Percentiles rank a stretch among this genome's conserved stretches.
These are phyloP conservation scores for Coccyzus lansbergi DNA, from an alignment of 2,797 vertebrate species.

Conservation along the genomic window DNA sequence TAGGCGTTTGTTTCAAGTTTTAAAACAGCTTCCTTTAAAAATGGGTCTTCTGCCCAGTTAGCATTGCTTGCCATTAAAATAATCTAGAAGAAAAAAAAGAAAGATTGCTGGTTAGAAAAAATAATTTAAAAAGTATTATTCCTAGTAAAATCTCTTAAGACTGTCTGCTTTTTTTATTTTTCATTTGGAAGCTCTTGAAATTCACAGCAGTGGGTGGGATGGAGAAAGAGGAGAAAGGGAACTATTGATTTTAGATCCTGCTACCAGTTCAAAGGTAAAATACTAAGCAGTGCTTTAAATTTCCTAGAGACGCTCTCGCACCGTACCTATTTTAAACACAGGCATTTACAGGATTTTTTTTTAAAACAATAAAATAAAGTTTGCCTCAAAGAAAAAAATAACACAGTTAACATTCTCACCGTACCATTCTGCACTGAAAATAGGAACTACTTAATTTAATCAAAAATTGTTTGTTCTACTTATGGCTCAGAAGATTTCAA, in stretches of 20 bases:
- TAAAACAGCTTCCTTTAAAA: constrained; percentile 69
- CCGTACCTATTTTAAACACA: not conserved
- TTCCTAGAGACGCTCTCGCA: not conserved
- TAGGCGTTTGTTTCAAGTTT: constrained; percentile 66
- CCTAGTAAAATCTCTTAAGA: not conserved
- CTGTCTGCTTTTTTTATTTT: not conserved
- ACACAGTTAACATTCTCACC: not conserved
- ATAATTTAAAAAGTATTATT: not conserved
- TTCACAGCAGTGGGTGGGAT: not conserved
- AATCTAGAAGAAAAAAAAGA: constrained; percentile 57
- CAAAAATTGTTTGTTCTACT: not conserved
- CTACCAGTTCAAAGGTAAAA: not conserved
- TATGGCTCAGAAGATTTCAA: not conserved
- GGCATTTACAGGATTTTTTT: not conserved
- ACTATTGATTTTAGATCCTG: not conserved
- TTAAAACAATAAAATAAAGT: not conserved
- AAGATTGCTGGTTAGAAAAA: not conserved
- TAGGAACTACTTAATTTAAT: not conserved
- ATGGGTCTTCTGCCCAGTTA: constrained; percentile 78
- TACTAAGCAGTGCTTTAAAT: not conserved
- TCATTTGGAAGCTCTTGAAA: not conserved
- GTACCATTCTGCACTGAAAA: not conserved
- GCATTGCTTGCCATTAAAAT: constrained; percentile 74
- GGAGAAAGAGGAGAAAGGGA: not conserved
- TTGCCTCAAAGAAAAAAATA: not conserved